Conservation (phyloP, 2,888 invertebrate genomes). For the Brachynemurus nebulosus region DNA sequence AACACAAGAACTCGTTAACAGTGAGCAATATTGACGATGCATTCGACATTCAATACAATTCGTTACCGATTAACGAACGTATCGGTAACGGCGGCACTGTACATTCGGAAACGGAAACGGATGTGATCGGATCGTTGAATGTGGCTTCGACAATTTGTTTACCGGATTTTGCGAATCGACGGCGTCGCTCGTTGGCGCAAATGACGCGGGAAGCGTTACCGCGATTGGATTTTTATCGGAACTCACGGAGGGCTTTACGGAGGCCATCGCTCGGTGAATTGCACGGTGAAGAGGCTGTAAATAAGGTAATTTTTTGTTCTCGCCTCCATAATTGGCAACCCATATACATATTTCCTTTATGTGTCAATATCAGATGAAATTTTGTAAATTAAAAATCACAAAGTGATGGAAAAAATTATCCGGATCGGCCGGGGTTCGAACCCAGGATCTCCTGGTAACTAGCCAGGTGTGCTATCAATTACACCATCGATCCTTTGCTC, state of each 20-base stretch:
- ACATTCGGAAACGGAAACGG: not conserved
- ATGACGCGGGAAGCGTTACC: conserved; percentile 68
- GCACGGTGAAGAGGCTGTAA: conserved; percentile 45
- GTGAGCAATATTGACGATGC: conserved; percentile 3
- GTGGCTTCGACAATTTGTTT: conserved; percentile 22
- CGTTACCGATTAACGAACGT: conserved; percentile 1
- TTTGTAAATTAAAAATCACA: no score
- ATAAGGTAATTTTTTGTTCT: conserved; percentile 28
- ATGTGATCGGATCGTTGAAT: not conserved
- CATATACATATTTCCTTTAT: no score
- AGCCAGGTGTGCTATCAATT: no score
- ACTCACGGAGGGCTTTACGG: conserved; percentile 59
- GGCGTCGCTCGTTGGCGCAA: conserved; percentile 47
- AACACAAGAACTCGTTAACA: not conserved
- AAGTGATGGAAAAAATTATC: no score
- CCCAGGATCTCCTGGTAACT: no score
- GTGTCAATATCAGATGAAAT: no score
- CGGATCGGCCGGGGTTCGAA: no score
- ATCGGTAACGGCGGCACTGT: not conserved
- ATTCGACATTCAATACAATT: conserved; percentile 6
- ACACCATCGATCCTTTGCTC: no score
- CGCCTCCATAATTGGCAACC: no score
- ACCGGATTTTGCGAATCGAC: conserved; percentile 19
- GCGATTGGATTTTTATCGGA: conserved; percentile 68
- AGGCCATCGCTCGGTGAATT: conserved; percentile 74